Evolutionary conservation across 2,797 vertebrate genomes (phyloP).

Genomic region (Sebastes steindachneri): DNA sequence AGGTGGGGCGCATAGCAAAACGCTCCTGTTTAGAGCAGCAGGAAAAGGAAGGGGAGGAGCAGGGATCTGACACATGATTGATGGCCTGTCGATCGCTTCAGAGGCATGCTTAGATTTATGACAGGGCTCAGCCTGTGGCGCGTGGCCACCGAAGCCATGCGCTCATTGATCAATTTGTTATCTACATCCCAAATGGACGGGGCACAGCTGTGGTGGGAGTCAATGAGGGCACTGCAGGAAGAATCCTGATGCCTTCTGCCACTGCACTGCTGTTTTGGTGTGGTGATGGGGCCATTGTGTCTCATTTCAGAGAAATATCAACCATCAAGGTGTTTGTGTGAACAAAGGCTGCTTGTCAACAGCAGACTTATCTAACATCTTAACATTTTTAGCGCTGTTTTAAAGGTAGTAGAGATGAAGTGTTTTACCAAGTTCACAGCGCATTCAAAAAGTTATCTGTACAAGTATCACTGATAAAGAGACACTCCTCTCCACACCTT

Average conservation of each 20-base stretch:
- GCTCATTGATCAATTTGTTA: slow-evolving; percentile 78
- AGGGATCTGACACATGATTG: slow-evolving; percentile 68
- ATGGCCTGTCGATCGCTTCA: slow-evolving; percentile 79
- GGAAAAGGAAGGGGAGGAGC: slow-evolving; percentile 60
- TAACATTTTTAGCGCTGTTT: not conserved
- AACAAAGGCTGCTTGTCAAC: slow-evolving; percentile 8
- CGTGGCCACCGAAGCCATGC: slow-evolving; percentile 46
- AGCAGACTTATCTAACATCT: not conserved
- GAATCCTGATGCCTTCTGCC: slow-evolving; percentile 67
- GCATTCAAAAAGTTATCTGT: not conserved
- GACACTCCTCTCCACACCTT: not conserved
- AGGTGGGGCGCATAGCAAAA: slow-evolving; percentile 47
- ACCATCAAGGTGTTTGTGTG: slow-evolving; percentile 12
- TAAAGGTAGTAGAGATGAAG: not conserved
- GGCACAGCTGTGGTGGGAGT: slow-evolving; percentile 77
- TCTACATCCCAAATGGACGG: slow-evolving; percentile 67
- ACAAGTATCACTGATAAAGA: not conserved
- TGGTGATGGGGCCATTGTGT: slow-evolving; percentile 28
- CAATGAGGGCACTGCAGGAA: slow-evolving; percentile 69
- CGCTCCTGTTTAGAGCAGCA: slow-evolving; percentile 24
- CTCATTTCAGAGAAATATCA: slow-evolving; percentile 45
- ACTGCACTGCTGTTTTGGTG: slow-evolving; percentile 45
- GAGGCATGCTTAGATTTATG: slow-evolving; percentile 75
- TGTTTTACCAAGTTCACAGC: not conserved
- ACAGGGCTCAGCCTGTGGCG: slow-evolving; percentile 54